Conservation (phyloP, 2,113 vertebrate species). For the Urocolius indicus region DNA sequence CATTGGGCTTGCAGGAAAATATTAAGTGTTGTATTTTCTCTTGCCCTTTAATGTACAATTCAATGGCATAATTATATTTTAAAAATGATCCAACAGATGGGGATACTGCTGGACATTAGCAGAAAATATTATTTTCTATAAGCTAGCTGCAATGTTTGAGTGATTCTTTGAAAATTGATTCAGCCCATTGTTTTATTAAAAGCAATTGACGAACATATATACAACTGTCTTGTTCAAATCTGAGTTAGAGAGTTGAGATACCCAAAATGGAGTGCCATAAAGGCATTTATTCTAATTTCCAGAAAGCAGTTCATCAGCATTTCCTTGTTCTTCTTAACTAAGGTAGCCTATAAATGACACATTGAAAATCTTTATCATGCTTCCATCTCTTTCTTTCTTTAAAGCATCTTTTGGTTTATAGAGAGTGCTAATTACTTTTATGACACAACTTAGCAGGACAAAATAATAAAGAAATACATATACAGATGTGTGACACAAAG, state of each 20-base stretch:
- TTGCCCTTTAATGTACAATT: not conserved
- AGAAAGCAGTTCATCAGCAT: not conserved
- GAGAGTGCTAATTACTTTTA: not conserved
- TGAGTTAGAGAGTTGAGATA: not conserved
- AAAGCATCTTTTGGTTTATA: not conserved
- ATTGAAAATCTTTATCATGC: not conserved
- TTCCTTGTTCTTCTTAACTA: not conserved
- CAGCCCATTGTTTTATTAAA: not conserved
- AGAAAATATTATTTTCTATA: not conserved
- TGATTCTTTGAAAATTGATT: not conserved
- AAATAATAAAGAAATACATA: not conserved
- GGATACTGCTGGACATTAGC: not conserved
- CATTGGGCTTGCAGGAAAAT: not conserved
- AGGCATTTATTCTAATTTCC: not conserved
- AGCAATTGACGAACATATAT: not conserved
- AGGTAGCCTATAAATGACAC: not conserved
- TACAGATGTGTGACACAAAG: not conserved
- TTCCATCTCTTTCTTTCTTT: not conserved
- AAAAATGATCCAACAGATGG: not conserved
- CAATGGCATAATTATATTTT: not conserved
- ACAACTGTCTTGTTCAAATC: not conserved
- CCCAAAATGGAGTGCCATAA: not conserved
- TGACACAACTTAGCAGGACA: not conserved
- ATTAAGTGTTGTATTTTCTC: not conserved
- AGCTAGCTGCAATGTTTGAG: not conserved